Percentiles rank a stretch among this genome's conserved stretches.
Conservation (phyloP, 2,888 invertebrate genomes). For the Ceraclea dissimilis region DNA sequence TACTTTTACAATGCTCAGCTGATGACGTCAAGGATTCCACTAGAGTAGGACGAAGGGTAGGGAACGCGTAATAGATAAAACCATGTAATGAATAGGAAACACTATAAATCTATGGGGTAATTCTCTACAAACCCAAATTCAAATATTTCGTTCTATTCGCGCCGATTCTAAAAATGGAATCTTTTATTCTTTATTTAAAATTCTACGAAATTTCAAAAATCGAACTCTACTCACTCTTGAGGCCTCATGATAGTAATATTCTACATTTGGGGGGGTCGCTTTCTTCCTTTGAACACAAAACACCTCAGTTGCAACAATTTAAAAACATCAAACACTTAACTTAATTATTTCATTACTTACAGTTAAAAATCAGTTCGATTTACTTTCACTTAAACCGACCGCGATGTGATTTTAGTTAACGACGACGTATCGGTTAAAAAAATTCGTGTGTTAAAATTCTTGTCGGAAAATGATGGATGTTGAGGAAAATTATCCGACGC, state of each 20-base stretch:
- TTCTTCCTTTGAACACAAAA: background rate
- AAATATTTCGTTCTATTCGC: no score
- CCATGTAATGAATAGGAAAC: background rate
- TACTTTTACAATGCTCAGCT: constrained; percentile 3
- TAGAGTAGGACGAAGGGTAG: constrained; percentile 5
- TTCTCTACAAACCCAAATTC: no score
- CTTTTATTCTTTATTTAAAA: no score
- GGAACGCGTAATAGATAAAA: background rate
- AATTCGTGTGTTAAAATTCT: background rate
- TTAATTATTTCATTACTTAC: no score
- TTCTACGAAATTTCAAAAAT: no score
- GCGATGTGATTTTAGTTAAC: background rate
- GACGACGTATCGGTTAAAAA: no score
- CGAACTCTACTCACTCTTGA: constrained; percentile 9
- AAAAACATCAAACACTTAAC: no score
- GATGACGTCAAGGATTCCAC: constrained; percentile 21
- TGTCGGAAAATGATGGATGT: constrained; percentile 4
- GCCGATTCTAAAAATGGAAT: no score
- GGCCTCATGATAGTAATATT: constrained; percentile 8
- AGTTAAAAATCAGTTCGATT: no score
- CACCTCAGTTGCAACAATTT: background rate
- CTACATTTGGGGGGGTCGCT: background rate
- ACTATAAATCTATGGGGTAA: background rate
- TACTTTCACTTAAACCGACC: background rate
- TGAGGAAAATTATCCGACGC: constrained; percentile 6